phyloP scores from a whole-genome alignment of 2,113 vertebrate genomes.

The Thermophis baileyi region DNA sequence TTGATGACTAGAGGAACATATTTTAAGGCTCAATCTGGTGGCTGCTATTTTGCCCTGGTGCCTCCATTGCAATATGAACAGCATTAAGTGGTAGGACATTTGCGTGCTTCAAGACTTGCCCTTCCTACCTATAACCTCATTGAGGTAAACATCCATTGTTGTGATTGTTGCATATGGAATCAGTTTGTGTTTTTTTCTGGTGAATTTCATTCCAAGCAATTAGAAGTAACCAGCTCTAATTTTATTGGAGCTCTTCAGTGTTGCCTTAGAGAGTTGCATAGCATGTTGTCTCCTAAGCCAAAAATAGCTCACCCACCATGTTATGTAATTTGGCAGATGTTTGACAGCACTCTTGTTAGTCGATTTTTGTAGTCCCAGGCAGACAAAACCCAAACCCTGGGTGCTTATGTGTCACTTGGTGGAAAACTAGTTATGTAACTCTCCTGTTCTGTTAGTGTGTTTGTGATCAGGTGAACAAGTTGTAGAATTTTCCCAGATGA shows the following conservation, averaged over 20 bases:
- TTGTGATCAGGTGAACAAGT: not conserved
- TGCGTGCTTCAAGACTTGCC: not conserved
- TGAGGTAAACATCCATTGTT: not conserved
- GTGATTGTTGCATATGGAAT: not conserved
- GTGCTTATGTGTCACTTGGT: not conserved
- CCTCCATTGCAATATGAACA: not conserved
- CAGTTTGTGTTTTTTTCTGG: not conserved
- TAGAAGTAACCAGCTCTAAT: not conserved
- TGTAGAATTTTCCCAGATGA: not conserved
- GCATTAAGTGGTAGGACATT: too few relatives aligned
- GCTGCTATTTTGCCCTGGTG: not conserved
- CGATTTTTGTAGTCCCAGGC: not conserved
- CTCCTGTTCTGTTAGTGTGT: not conserved
- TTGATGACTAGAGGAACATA: not conserved
- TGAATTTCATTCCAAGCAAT: not conserved
- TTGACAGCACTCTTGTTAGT: not conserved
- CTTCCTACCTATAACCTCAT: not conserved
- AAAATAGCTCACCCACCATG: not conserved
- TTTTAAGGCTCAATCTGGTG: not conserved
- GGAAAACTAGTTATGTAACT: not conserved
- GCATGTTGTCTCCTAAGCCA: not conserved
- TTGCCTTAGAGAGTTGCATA: conserved; percentile 7
- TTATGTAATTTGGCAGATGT: not conserved
- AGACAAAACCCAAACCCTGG: not conserved
- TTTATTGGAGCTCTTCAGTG: not conserved